Base-by-base conservation (phyloP, 1,140 invertebrate genomes). In the Augochlora pura region DNA sequence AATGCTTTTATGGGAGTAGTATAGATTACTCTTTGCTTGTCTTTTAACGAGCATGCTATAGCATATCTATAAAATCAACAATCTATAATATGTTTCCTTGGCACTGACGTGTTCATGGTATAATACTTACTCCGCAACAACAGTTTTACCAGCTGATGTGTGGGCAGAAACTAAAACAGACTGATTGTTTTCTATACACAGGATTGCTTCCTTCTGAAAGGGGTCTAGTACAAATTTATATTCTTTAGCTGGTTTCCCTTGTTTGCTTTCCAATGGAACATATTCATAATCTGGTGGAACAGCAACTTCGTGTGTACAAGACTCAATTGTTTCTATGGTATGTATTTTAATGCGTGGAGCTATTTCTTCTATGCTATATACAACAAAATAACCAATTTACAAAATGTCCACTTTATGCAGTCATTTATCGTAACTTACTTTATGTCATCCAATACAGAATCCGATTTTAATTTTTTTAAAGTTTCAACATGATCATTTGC, bases 121-220 rank as follows among this genome's bases (percentile, higher is more conserved):
- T 86, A 77, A 81, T 73, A 96, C 97, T 95, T 96, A 99, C 97
- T 99, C 98, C 49, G 98, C 99, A 54, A 99, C 98, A 27, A 99
- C 99, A 67, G 99, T 99, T 95, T 99, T 99, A 65, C 99, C 99
- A 79, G 99, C 99, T n/a, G 99, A 99, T 8, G 99, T 99, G 91
- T 99, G 99, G 42, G 99, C 99, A 0, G 99, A 99, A 0, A 99
- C 99, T 27, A 99, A 94, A 14, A 99, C 99, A 27, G 98, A 99
- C 89, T 98, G 98, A 90, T 98, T 96, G 92, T 99, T 99, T 90
- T 99, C 98, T 83, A 99, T 96, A 93, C 99, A 99, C 39, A 98
- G 93, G 77, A 99, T 97, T 7, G 99, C 98, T 94, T 99, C 97
- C 87, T 97, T 98, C 92, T 99, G 99, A 93, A 99, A 99, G 0